Conservation (phyloP, 92 coral and sea anemone species). For the Meandrina meandrites region DNA sequence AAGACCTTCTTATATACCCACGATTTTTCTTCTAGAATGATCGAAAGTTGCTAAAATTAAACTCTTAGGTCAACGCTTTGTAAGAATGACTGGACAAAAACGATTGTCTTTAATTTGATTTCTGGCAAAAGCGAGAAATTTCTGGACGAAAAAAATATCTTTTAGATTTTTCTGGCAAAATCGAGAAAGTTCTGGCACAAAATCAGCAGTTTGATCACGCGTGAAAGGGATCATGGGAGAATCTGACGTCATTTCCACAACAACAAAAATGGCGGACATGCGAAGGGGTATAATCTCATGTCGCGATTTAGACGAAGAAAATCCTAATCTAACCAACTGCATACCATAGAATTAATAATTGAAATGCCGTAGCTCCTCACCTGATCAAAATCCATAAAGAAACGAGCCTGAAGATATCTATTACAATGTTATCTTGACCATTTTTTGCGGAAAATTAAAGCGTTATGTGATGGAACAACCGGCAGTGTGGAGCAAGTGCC, state of each 20-base stretch:
- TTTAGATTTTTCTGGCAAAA: neutral
- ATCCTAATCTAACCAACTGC: neutral
- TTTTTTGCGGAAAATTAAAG: slow-evolving; percentile 97
- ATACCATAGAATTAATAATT: slow-evolving; percentile 31
- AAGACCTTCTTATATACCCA: slow-evolving; percentile 11
- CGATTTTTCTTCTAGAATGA: slow-evolving; percentile 8
- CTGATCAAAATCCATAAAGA: slow-evolving; percentile 97
- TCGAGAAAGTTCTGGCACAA: neutral
- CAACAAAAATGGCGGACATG: slow-evolving; percentile 85
- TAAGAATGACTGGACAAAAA: slow-evolving; percentile 30
- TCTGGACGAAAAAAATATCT: neutral
- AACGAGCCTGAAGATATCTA: slow-evolving; percentile 95
- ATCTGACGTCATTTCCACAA: slow-evolving; percentile 87
- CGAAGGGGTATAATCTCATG: neutral
- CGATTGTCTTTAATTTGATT: neutral
- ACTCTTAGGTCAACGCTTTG: slow-evolving; percentile 14
- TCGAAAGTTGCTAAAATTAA: slow-evolving; percentile 36
- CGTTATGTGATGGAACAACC: slow-evolving; percentile 86
- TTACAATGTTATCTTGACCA: slow-evolving; percentile 91
- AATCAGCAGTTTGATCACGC: slow-evolving; percentile 14
- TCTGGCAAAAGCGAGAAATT: slow-evolving; percentile 12
- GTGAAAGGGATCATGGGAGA: slow-evolving; percentile 25
- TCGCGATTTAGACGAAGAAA: neutral
- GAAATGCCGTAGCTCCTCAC: slow-evolving; percentile 95
- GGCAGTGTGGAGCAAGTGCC: slow-evolving; percentile 95